Evolutionary conservation across 2,888 invertebrate species (phyloP), one percentile per base, ranked within the genome.

Genomic region (Drosophila kanekoi): DNA sequence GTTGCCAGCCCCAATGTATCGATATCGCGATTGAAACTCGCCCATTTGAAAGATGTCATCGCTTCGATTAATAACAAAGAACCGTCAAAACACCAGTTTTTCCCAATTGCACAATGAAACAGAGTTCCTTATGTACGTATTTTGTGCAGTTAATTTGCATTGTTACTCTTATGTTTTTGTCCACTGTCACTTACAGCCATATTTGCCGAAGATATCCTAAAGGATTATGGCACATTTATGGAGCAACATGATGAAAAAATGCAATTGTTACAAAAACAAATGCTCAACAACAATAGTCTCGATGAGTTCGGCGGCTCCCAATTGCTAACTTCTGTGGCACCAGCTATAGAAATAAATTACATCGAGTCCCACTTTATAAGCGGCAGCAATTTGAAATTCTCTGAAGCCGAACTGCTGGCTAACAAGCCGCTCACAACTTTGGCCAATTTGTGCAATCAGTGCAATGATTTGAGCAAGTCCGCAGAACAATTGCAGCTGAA

Each of bases 391-490:
- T 32, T 59, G 5, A 60, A 48, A 58, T 47, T 69, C 16, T 66
- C 77, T 11, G 95, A 96, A 75, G 96, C 97, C 23, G 97, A 98
- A 92, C 96, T 96, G 89, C 93, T 95, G 51, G 94, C 98, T 81
- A 96, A 96, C 37, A 96, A 96, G 93, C 94, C 97, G 47, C 93
- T 98, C 9, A 95, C 96, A 43, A 96, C 97, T 0, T 94, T 98
- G 64, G 95, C 96, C 14, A 95, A 96, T 9, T 93, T 97, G 2
- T 97, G 96, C 91, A 93, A 95, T 78, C 98, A 98, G 93, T 95
- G 97, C 65, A 93, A 94, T 58, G 91, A 93, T 56, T 93, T 98
- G 14, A 94, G 94, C 80, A 92, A 93, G 57, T 96, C 96, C 91
- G 96, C 96, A 9, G 93, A 93, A 75, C 93, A 93, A 63, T 93